Conservation (phyloP, 2,888 invertebrate genomes). For the Eupithecia abbreviata region DNA sequence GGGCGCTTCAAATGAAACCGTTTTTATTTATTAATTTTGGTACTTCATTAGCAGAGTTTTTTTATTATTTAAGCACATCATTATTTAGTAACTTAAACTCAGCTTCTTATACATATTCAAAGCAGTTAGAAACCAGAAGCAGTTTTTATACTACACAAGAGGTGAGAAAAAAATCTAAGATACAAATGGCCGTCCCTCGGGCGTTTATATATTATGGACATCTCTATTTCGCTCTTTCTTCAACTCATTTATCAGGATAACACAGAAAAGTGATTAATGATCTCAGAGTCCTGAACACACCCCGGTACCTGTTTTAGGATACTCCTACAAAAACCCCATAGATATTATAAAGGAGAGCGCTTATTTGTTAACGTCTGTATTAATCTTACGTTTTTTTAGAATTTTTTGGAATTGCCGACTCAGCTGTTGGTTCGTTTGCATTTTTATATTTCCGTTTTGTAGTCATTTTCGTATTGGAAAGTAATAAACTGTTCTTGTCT, state of each 20-base stretch:
- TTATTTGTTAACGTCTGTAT: slow-evolving; percentile 79
- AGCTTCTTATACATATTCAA: slow-evolving; percentile 33
- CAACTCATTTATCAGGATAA: slow-evolving; percentile 67
- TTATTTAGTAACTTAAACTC: slow-evolving; percentile 20
- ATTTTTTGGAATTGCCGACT: slow-evolving; percentile 53
- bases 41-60: slow-evolving; percentile 33
- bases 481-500: slow-evolving; percentile 20
- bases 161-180: slow-evolving; percentile 35
- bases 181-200: slow-evolving; percentile 58
- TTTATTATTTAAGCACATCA: slow-evolving; percentile 19
- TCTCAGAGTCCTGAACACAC: slow-evolving; percentile 41
- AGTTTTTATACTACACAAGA: slow-evolving; percentile 11
- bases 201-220: slow-evolving; percentile 63
- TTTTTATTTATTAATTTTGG: slow-evolving; percentile 23
- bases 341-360: slow-evolving; percentile 54
- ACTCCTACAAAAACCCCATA: slow-evolving; percentile 68
- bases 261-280: slow-evolving; percentile 76
- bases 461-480: slow-evolving; percentile 47
- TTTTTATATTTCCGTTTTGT: slow-evolving; percentile 63
- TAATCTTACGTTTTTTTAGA: slow-evolving; percentile 66
- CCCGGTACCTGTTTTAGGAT: slow-evolving; percentile 73
- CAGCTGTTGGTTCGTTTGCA: slow-evolving; percentile 68
- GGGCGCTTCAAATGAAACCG: slow-evolving; percentile 21
- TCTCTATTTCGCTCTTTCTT: slow-evolving; percentile 72
- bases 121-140: slow-evolving; percentile 24